Evolutionary conservation across 2,113 vertebrate genomes (phyloP), one percentile per base, ranked within the genome.

Genomic region (Zootoca vivipara): DNA sequence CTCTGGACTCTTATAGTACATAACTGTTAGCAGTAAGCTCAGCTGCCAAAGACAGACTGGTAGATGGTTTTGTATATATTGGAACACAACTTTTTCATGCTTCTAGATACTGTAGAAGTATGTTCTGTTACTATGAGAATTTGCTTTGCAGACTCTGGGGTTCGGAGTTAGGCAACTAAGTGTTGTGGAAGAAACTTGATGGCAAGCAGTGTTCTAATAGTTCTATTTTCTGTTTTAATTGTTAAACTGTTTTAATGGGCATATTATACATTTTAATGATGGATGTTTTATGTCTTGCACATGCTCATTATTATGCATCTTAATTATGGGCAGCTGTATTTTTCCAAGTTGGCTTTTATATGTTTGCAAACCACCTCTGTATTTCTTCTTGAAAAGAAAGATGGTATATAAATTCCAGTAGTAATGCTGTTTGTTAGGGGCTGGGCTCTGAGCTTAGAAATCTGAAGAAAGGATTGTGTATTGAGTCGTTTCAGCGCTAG

Each of bases 141-240:
- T 15, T 20, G 72, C 42, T 9, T 88, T 90, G 88, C 77, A 56
- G 82, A 62, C 86, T 64, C 5, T 75, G 83, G 65, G 56, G 40
- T 88, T 88, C 89, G 87, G 30, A 92, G 88, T 92, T 75, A 86
- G 91, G 72, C 67, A 1, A 26, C 16, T 7, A 90, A 79, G 87
- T 0, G 74, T 91, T 40, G 86, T 64, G 92, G 87, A 83, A 82
- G 87, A 82, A 89, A 3, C 15, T 2, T 85, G 86, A 89, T 85
- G 82, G 83, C 5, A 64, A 20, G 18, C 58, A 5, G 58, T 62
- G 58, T 62, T 52, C 46, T 52, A 52, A 52, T 52, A 52, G 10
- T 52, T 52, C 46, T 52, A 52, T 2, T 52, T 52, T 52, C 9
- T 52, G 46, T 2, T 52, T 52, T 52, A 52, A 52, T 52, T 9